Base-by-base conservation (phyloP, 2,888 invertebrate genomes). In the Slavum lentiscoides region DNA sequence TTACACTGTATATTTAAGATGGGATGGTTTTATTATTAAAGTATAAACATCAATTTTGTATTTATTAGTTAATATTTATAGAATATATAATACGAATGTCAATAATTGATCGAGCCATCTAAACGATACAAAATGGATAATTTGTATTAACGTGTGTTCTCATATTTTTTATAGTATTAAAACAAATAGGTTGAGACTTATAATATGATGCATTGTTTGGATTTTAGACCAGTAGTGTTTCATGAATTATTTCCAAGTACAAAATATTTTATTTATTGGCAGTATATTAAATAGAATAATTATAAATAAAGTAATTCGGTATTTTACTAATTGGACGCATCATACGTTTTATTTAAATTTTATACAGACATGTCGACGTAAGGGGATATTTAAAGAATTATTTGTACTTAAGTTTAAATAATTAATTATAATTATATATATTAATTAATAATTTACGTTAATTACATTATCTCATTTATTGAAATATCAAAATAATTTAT, bases 381-480 rank as follows among this genome's bases (percentile, higher is more conserved):
- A 53, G 4, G 1, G 13, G 53, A 53, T 53, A 15, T 53, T 53
- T 53, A 53, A 53, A 55, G 5, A 55, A 55, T 55, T 55, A 55
- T 19, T 55, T 55, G 19, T 19, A 55, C 9, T 53, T 13, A 53
- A 2, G 30, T 43, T 6, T 43, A 43, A 43, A 43, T 53, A 53
- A 53, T 53, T 53, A 53, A 30, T 2, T 30, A 30, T 30, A 30
- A 5, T 53, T 30, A 30, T 30, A 30, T 30, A 17, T 43, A 67
- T 67, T 19, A 43, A 67, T 67, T 43, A 67, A 3, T 67, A 15
- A 62, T 30, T 62, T 17, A 17, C 15, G 8, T 62, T 43, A 39
- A 67, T 43, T 67, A 67, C 21, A 43, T 3, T 67, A 67, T 49
- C 21, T 15, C 21, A 67, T 21, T 67, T 39, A 66, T 66, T 43